These are phyloP conservation scores for Alosa alosa DNA, from an alignment of 2,113 vertebrate species.

Conservation along the genomic window DNA sequence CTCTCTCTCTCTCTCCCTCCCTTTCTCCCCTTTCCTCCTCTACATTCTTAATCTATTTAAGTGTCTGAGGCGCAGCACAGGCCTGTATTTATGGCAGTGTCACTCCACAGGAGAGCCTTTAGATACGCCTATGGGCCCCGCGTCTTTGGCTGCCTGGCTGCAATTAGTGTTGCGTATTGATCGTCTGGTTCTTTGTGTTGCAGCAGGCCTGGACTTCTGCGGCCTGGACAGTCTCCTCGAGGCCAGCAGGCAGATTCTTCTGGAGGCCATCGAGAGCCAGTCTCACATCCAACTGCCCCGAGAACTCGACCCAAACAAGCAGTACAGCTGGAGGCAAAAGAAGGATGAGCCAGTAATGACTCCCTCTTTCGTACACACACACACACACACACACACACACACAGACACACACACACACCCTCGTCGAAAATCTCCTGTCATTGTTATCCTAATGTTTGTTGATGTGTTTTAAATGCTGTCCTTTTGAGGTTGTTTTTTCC, in stretches of 20 bases:
- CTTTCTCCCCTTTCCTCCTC: neutral
- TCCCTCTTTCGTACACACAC: neutral
- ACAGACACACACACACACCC: neutral
- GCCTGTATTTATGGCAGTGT: conserved; percentile 21
- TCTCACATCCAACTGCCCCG: conserved; percentile 83
- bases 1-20: neutral
- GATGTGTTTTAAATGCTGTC: neutral
- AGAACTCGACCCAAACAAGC: conserved; percentile 88
- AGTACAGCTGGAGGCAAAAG: conserved; percentile 98
- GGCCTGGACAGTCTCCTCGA: conserved; percentile 86
- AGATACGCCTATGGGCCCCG: neutral
- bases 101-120: neutral
- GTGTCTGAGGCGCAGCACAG: neutral
- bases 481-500: neutral
- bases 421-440: neutral
- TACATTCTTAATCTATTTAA: conserved; percentile 1
- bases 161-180: conserved; percentile 39
- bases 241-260: conserved; percentile 87
- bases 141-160: neutral
- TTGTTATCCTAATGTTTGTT: neutral
- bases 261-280: conserved; percentile 87
- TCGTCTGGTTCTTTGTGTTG: conserved; percentile 30
- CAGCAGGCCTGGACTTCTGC: conserved; percentile 66
- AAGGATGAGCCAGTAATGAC: conserved; percentile 86
- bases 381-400: neutral